Evolutionary conservation across 1,140 invertebrate genomes (phyloP), one percentile per base, ranked within the genome.

Genomic region (Lanistes nyassanus): DNA sequence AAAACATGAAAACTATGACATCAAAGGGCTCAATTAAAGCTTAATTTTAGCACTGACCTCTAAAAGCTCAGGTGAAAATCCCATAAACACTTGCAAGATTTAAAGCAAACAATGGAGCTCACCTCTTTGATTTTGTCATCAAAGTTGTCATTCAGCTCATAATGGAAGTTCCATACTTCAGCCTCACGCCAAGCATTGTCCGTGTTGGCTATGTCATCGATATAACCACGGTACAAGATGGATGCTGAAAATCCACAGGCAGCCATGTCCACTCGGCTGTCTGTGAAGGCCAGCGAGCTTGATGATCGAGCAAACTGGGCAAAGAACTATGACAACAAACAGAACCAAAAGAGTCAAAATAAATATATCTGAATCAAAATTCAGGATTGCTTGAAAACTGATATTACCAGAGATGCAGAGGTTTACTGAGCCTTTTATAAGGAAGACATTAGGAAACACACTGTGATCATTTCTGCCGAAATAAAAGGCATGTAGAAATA

Each of bases 171-270:
- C 53, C 93, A 91, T 4, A 94, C 97, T 42, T 94, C 91, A 2
- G 97, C 98, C 89, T 99, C 98, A 90, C 99, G 97, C 98, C 98
- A 99, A 2, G 97, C 93, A 89, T 99, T 98, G 88, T 99, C 98
- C 23, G 88, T 89, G 85, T 99, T 99, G 72, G 97, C 91, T 5
- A 95, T 95, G 90, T 99, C 97, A 90, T 99, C 97, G 0, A 99
- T 95, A 88, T 98, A 98, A 7, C 97, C 96, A 83, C 92, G 92
- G 84, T 95, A 97, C 16, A 98, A 62, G 74, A 88, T 58, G 34
- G 76, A 80, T 16, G 85, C 82, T 55, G 80, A 82, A 70, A 80
- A 86, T 34, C 85, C 85, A 29, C 75, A 64, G 19, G 73, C 69
- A 42, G 84, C 83, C 80, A 80, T 65, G 76, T 81, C 36, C 74